Evolutionary conservation across 2,113 vertebrate species (phyloP), one percentile per base, ranked within the genome.

Genomic region (Sinocyclocheilus anophthalmus): DNA sequence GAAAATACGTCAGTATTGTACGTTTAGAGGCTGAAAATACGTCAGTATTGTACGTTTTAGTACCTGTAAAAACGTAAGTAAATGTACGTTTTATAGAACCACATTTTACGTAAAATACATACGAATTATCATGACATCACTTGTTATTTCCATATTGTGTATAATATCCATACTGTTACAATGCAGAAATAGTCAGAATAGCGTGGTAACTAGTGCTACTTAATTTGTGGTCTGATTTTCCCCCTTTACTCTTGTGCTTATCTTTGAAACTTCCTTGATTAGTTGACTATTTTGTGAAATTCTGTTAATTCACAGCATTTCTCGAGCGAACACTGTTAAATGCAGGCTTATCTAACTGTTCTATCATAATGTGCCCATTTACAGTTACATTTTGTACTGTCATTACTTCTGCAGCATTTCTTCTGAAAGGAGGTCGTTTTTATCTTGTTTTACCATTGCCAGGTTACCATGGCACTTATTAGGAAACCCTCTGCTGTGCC

Each of bases 401-500:
- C 69, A 42, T 22, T 42, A 42, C 69, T 39, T 39, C 33, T 72
- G 18, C 37, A 55, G 30, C 50, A 59, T 39, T 59, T 59, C 59
- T 81, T 48, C 22, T 2, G 37, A 42, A 76, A 75, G 50, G 69
- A 45, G 22, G 77, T 42, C 63, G 0, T 79, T 61, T 85, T 85
- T 18, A 85, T 50, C n/a, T 65, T 3, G 42, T 77, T 73, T 65
- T 50, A 86, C 30, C 30, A 81, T 72, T 77, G 76, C 73, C 48
- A 48, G 55, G 65, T 86, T 81, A 79, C 77, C 76, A 86, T 86
- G 77, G 50, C 77, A 48, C 78, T 81, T 80, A 81, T 69, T 72
- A 48, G 33, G 30, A 61, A 24, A 69, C 63, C 26, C 65, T 84
- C 55, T 86, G 76, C 48, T 73, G 84, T 73, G 77, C 33, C n/a